Evolutionary conservation across 2,797 vertebrate species (phyloP), one percentile per base, ranked within the genome.

Genomic region (Euthynnus affinis): DNA sequence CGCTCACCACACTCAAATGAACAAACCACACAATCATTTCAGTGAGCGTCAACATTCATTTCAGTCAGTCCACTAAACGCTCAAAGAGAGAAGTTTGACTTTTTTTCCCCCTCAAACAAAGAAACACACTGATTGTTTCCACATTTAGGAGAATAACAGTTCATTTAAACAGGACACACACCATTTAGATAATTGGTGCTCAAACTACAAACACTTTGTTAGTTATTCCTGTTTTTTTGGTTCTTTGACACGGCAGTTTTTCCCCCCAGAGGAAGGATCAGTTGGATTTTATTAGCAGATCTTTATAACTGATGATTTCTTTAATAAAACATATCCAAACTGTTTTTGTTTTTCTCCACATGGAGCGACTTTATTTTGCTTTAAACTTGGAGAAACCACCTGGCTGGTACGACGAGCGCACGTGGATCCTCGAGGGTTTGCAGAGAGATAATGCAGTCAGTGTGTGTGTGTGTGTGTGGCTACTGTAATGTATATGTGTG

Each of bases 381-480:
- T 1, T 32, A 32, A 56, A 64, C 48, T 6, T 20, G 29, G 29
- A 32, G 29, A 32, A 32, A 32, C 29, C 29, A 68, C 27, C 71
- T 62, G 53, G 42, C 58, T 49, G 51, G 22, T 18, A 25, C 53
- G 29, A 23, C 58, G n/a, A n/a, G n/a, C n/a, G n/a, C n/a, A 59
- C 48, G 75, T 32, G 29, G 29, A 5, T 32, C 29, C 29, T 32
- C 6, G 29, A n/a, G 29, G 29, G 29, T 6, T 32, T 32, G 29
- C 5, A 32, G 0, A 7, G 29, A 32, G 29, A 32, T 32, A 32
- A 32, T 72, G 49, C 52, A 65, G 23, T 22, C 74, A 32, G 40
- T 74, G 76, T 82, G 51, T 59, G 46, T 64, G 44, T 62, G 44
- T 13, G 52, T 75, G 42, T 74, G 57, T 25, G 58, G 53, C 18